phyloP scores from a whole-genome alignment of 2,797 vertebrate genomes.

The Megaceryle alcyon region DNA sequence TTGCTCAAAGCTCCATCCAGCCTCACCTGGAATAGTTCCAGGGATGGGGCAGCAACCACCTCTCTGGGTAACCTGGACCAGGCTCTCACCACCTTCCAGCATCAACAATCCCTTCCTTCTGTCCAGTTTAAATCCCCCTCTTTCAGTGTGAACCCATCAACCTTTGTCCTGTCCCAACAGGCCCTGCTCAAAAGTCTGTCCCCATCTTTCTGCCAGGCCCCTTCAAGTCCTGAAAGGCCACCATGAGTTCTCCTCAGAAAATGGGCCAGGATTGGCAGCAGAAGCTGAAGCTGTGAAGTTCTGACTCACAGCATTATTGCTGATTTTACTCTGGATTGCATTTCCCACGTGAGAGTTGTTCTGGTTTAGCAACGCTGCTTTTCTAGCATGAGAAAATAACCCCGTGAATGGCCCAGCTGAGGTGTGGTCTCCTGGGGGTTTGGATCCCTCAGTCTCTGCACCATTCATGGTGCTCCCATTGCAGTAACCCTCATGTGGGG shows the following conservation, averaged over 20 bases:
- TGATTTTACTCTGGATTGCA: neutral
- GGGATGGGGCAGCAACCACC: neutral
- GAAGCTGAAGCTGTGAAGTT: neutral
- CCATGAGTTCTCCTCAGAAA: neutral
- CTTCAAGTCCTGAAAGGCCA: neutral
- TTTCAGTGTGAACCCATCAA: neutral
- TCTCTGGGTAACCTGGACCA: neutral
- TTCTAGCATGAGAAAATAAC: neutral
- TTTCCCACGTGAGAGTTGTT: neutral
- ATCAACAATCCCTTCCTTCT: neutral
- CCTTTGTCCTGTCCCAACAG: neutral
- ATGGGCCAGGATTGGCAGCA: neutral
- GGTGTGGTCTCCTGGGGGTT: neutral
- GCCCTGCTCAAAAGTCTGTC: neutral
- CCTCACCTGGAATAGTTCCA: neutral
- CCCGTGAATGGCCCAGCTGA: neutral
- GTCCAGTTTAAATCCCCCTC: neutral
- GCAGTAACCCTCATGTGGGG: neutral
- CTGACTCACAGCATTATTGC: neutral
- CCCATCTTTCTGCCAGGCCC: neutral
- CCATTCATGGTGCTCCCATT: accelerated
- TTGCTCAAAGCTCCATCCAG: neutral
- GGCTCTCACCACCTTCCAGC: neutral
- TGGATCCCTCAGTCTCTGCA: no score
- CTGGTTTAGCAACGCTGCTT: neutral